Conservation (phyloP, 2,113 vertebrate species). For the Rhinichthys klamathensis region DNA sequence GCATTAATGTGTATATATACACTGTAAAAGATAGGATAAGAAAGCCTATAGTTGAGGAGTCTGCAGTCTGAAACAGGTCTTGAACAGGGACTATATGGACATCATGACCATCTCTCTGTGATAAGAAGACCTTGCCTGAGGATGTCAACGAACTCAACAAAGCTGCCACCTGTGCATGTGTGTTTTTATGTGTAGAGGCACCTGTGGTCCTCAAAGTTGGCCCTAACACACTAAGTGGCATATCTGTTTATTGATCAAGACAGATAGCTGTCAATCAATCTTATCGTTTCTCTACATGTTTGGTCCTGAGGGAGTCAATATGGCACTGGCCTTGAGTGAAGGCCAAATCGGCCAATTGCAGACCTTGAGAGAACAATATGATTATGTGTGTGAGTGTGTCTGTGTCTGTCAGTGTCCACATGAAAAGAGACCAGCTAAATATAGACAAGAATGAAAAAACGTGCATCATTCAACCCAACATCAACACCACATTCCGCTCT, state of each 20-base stretch:
- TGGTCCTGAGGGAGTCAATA: conserved; percentile 64
- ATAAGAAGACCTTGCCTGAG: conserved; percentile 52
- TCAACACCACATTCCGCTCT: background rate
- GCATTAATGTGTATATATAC: no score
- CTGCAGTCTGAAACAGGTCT: background rate
- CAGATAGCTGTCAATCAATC: conserved; percentile 74
- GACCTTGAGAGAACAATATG: conserved; percentile 65
- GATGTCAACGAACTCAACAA: conserved; percentile 8
- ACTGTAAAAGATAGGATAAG: no score
- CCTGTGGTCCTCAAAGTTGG: conserved; percentile 39
- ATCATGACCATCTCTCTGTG: conserved; percentile 21
- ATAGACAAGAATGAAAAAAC: background rate
- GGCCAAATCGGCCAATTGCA: conserved; percentile 63
- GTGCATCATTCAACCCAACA: background rate
- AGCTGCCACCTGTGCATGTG: conserved; percentile 12
- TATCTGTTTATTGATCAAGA: conserved; percentile 75
- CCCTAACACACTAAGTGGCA: conserved; percentile 17
- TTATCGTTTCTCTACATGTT: conserved; percentile 74
- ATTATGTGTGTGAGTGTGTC: background rate
- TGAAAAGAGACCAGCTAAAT: background rate
- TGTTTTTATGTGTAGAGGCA: conserved; percentile 30
- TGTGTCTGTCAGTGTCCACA: conserved; percentile 24
- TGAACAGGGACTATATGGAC: background rate
- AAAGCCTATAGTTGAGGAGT: background rate
- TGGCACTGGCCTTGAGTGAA: conserved; percentile 57